phyloP scores from a whole-genome alignment of 2,113 vertebrate species.

The Oenanthe oenanthe region DNA sequence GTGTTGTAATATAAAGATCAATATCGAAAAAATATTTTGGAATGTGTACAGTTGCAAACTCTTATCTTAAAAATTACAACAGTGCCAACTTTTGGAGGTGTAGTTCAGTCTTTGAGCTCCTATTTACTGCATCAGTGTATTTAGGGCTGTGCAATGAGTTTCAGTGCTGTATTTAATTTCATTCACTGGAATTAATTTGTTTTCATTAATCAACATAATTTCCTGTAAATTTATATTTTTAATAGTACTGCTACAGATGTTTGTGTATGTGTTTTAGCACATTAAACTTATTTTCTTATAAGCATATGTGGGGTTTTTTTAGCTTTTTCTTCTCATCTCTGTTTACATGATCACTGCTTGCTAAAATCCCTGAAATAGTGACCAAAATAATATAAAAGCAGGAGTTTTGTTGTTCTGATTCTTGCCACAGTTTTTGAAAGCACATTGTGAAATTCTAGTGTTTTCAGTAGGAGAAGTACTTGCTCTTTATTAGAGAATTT shows the following conservation, averaged over 20 bases:
- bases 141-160: conserved; percentile 47
- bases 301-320: background rate
- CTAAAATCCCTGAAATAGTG: conserved; percentile 25
- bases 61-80: conserved; percentile 38
- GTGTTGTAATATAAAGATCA: conserved; percentile 62
- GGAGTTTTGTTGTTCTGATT: conserved; percentile 31
- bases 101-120: conserved; percentile 1
- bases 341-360: conserved; percentile 43
- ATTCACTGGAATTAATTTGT: conserved; percentile 65
- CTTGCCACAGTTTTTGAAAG: conserved; percentile 38
- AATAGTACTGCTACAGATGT: conserved; percentile 37
- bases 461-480: conserved; percentile 41
- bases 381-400: conserved; percentile 60
- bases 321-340: conserved; percentile 16
- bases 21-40: conserved; percentile 69
- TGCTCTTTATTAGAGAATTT: conserved; percentile 71
- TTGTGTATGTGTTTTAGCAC: conserved; percentile 28
- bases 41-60: conserved; percentile 44
- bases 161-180: conserved; percentile 69
- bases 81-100: conserved; percentile 55
- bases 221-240: conserved; percentile 64
- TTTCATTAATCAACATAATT: conserved; percentile 66
- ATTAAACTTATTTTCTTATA: conserved; percentile 48
- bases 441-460: conserved; percentile 30
- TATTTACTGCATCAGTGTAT: conserved; percentile 32